A percentile compares a stretch with the other conserved stretches of the same genome.
phyloP scores from a whole-genome alignment of 2,888 invertebrate genomes.

The Coronaproctus castanopsis region DNA sequence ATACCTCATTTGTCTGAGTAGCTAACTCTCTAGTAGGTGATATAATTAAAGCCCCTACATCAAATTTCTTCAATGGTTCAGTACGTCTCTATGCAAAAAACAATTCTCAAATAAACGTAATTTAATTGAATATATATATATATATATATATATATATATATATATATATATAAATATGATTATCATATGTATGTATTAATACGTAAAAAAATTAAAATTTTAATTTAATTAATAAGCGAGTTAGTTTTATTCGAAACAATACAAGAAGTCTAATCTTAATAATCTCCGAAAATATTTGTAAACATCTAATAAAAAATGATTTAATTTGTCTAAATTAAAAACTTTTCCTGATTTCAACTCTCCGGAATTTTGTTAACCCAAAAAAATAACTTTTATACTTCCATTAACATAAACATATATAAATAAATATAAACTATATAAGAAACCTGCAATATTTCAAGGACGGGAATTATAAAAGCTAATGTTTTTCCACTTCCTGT shows the following conservation, averaged over 20 bases:
- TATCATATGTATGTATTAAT: conserved; percentile 2
- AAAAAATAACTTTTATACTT: too few species aligned
- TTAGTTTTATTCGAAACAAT: too few species aligned
- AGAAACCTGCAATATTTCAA: conserved; percentile 51
- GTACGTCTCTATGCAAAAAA: conserved; percentile 34
- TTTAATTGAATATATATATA: too few species aligned
- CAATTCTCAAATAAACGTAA: too few species aligned
- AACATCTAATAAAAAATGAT: too few species aligned
- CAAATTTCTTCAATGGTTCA: conserved; percentile 43
- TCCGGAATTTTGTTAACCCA: too few species aligned
- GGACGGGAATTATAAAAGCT: conserved; percentile 77
- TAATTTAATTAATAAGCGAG: background rate
- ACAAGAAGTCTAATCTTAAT: too few species aligned
- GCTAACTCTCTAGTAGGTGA: conserved; percentile 94
- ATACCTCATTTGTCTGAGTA: conserved; percentile 57
- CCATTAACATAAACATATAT: too few species aligned
- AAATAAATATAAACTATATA: background rate
- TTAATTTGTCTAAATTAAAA: too few species aligned
- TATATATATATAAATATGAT: conserved; percentile 7
- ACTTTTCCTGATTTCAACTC: too few species aligned
- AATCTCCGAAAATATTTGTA: too few species aligned
- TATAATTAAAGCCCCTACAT: conserved; percentile 72
- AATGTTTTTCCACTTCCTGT: conserved; percentile 97
- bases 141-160: too few species aligned
- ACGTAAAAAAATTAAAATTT: background rate